Evolutionary conservation across 2,888 invertebrate species (phyloP), one percentile per base, ranked within the genome.

Genomic region (Germaria angustata): DNA sequence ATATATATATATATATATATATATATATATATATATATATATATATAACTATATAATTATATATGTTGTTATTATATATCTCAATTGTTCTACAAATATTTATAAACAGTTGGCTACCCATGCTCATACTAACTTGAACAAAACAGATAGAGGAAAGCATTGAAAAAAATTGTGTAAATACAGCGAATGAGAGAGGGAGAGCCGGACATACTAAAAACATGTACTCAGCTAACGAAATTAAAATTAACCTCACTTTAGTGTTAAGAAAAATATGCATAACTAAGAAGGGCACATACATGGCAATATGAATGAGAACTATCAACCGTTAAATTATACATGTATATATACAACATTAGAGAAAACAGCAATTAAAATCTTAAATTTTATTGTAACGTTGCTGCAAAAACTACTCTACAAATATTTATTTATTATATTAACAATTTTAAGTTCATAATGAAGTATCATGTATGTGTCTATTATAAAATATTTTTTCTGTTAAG

Each of bases 151-250:
- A 57, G 36, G 11, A 69, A 65, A 57, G 57, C 49, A 65, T 28
- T 28, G 44, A 39, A 22, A 69, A n/a, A n/a, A n/a, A 55, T 36
- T 22, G 44, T 55, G 55, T 15, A 57, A 49, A 55, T 57, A 79
- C 79, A 80, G 79, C 65, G 61, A 73, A 73, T 68, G 73, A 81
- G 78, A 69, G 69, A 36, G 32, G 41, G 68, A 78, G 68, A 78
- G 66, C 22, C 34, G 41, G 9, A 76, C 28, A 17, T 8, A 49
- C 39, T 22, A 34, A 49, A 9, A 55, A 73, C 63, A 78, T 53
- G 5, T 72, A 17, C 63, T 73, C 79, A 66, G 6, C 22, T 41
- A 53, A 68, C 68, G 44, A 65, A 46, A 34, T 28, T 49, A 73
- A 65, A 46, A 57, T 39, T 78, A 81, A 78, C 81, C 81, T 81